These are phyloP conservation scores for Nematostella vectensis DNA, from an alignment of 92 coral and sea anemone species.

Conservation along the genomic window DNA sequence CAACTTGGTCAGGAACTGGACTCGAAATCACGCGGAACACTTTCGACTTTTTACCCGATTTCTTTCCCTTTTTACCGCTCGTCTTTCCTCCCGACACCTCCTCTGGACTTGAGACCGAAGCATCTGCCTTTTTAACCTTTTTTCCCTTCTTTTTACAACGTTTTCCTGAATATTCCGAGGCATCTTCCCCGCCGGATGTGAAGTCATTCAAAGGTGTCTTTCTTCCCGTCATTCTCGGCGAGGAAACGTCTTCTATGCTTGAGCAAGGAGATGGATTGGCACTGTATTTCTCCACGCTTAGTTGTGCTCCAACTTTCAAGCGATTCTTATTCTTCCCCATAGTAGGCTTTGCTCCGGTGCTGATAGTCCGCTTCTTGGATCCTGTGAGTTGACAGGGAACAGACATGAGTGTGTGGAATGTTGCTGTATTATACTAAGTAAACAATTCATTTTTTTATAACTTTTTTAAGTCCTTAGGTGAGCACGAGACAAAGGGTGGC, in stretches of 20 bases:
- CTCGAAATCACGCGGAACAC: constrained; percentile 8
- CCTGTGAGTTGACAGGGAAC: constrained; percentile 8
- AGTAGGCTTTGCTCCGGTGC: constrained; percentile 36
- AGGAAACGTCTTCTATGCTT: constrained; percentile 12
- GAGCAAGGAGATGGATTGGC: constrained; percentile 13
- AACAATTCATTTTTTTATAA: too few species aligned
- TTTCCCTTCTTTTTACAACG: constrained; percentile 3
- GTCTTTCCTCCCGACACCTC: constrained; percentile 15
- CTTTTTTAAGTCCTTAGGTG: too few species aligned
- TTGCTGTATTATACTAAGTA: too few species aligned
- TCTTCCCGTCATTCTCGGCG: not conserved
- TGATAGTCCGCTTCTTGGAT: constrained; percentile 24
- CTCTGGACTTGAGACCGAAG: constrained; percentile 13
- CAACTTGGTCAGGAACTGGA: constrained; percentile 10
- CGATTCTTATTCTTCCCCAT: constrained; percentile 13
- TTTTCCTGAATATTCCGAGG: constrained; percentile 10
- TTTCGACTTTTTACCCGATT: constrained; percentile 12
- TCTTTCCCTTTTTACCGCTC: constrained; percentile 1
- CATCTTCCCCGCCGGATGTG: constrained; percentile 36
- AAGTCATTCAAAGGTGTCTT: constrained; percentile 1
- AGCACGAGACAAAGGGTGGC: too few species aligned
- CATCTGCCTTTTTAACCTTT: not conserved
- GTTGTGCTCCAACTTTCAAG: constrained; percentile 13
- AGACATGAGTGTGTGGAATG: too few species aligned
- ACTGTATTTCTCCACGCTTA: constrained; percentile 3